Evolutionary conservation across 2,797 vertebrate species (phyloP).

Genomic region (Tenualosa ilisha): DNA sequence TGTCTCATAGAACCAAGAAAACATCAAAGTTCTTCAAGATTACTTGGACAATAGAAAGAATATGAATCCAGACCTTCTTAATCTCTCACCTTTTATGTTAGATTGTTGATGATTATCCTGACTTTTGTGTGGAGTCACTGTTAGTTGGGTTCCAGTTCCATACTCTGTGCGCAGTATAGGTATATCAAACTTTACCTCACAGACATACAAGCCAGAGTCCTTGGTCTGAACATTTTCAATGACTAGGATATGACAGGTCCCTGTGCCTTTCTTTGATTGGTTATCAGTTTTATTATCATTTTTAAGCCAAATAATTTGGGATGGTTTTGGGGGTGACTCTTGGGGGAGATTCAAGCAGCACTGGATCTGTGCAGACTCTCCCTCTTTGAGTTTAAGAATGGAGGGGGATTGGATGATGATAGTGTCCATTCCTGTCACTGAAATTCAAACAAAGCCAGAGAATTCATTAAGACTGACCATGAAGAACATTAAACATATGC

Average conservation of each 20-base stretch:
- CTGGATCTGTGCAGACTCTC: not conserved
- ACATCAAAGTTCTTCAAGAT: not conserved
- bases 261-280: not conserved
- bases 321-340: not conserved
- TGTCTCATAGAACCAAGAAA: not conserved
- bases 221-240: not conserved
- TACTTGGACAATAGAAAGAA: too few relatives aligned
- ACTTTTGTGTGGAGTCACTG: not conserved
- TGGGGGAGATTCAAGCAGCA: not conserved
- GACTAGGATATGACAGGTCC: not conserved
- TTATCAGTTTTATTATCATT: not conserved
- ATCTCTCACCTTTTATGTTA: not conserved
- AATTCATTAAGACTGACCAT: too few relatives aligned
- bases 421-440: not conserved
- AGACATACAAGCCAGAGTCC: not conserved
- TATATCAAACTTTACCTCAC: not conserved
- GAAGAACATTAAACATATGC: too few relatives aligned
- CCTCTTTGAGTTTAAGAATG: not conserved
- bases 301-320: not conserved
- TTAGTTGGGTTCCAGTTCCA: conserved; percentile 13
- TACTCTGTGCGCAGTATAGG: not conserved
- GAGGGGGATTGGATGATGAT: not conserved
- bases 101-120: not conserved
- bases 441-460: not conserved
- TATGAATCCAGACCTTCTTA: not conserved